Evolutionary conservation across 2,888 invertebrate genomes (phyloP).

Genomic region (Hirtodrosophila duncani): DNA sequence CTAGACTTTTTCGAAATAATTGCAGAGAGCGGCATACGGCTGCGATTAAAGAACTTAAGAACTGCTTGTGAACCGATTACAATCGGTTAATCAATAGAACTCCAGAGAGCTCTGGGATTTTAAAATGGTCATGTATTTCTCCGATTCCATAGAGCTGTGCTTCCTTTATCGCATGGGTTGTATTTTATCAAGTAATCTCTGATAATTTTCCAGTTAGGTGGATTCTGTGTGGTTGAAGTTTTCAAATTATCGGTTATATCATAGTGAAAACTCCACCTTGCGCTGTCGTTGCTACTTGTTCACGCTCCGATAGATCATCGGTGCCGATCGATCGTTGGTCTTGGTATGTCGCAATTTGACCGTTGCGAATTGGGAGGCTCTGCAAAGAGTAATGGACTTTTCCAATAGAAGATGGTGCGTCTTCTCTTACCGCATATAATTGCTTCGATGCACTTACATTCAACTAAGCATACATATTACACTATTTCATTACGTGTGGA

Average conservation of each 20-base stretch:
- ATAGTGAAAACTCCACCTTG: slow-evolving; percentile 60
- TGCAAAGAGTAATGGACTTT: slow-evolving; percentile 77
- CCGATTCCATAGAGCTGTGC: no score
- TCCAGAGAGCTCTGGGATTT: no score
- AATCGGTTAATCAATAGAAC: no score
- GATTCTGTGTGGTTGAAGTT: slow-evolving; percentile 29
- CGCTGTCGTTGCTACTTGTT: slow-evolving; percentile 72
- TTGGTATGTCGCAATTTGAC: slow-evolving; percentile 92
- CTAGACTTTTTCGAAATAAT: no score
- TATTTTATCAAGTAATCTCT: no score
- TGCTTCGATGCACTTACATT: slow-evolving; percentile 16
- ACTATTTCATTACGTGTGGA: slow-evolving; percentile 16
- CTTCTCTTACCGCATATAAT: slow-evolving; percentile 13
- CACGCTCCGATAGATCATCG: slow-evolving; percentile 81
- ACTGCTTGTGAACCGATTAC: no score
- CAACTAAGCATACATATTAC: not conserved
- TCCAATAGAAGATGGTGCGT: slow-evolving; percentile 18
- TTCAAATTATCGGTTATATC: slow-evolving; percentile 21
- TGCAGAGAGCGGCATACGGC: no score
- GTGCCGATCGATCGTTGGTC: slow-evolving; percentile 91
- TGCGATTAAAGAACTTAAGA: no score
- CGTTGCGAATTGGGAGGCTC: slow-evolving; percentile 92
- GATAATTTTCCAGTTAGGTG: no score
- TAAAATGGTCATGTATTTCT: no score
- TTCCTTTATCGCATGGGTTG: no score